Evolutionary conservation across 2,888 invertebrate genomes (phyloP).

Genomic region (Rotaria macrura): DNA sequence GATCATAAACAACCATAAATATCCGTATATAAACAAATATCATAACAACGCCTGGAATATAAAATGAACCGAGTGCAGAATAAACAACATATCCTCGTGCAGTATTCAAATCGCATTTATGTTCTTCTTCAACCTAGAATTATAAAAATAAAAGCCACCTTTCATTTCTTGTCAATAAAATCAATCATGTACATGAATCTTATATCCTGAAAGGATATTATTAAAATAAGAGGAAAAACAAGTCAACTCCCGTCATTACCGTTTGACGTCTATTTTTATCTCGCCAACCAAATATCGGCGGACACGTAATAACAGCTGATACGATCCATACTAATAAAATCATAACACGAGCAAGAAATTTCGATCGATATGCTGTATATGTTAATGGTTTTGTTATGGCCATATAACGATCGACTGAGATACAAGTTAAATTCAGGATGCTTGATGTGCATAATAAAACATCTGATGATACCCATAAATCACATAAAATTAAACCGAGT

Average conservation of each 20-base stretch:
- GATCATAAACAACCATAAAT: conserved; percentile 38
- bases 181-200: too few species aligned
- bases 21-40: conserved; percentile 44
- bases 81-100: conserved; percentile 42
- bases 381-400: conserved; percentile 44
- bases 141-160: background rate
- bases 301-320: conserved; percentile 41
- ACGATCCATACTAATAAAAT: conserved; percentile 42
- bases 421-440: conserved; percentile 45
- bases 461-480: conserved; percentile 40
- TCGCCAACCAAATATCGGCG: conserved; percentile 42
- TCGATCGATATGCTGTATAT: conserved; percentile 41
- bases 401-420: conserved; percentile 44
- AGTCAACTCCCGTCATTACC: background rate
- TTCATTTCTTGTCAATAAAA: too few species aligned
- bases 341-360: conserved; percentile 39
- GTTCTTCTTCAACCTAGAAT: background rate
- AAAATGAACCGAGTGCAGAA: conserved; percentile 43
- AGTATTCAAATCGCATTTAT: conserved; percentile 38
- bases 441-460: conserved; percentile 45
- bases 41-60: conserved; percentile 43
- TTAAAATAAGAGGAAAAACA: too few species aligned
- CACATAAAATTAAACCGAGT: conserved; percentile 36
- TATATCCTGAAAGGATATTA: too few species aligned
- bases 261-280: conserved; percentile 36